phyloP scores from a whole-genome alignment of 1,140 invertebrate species.

The Melitaea cinxia region DNA sequence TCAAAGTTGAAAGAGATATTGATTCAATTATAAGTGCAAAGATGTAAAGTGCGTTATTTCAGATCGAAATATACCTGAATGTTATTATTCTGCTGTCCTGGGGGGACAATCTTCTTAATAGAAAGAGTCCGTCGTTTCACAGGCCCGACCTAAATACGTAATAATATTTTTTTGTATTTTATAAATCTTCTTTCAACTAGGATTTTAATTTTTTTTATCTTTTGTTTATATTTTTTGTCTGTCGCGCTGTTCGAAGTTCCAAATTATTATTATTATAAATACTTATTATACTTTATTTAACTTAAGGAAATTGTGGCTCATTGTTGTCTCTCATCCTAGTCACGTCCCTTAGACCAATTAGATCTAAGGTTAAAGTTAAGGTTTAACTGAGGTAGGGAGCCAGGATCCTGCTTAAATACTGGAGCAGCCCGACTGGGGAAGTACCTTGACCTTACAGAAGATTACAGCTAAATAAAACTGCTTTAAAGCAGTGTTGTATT shows the following conservation, averaged over 20 bases:
- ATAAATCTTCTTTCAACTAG: not conserved
- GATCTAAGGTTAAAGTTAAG: too few relatives aligned
- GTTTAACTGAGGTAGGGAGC: too few relatives aligned
- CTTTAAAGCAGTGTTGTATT: too few relatives aligned
- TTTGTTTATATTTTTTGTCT: not conserved
- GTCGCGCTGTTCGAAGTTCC: not conserved
- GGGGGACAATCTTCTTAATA: slow-evolving; percentile 75
- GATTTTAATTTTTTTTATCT: not conserved
- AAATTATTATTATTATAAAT: too few relatives aligned
- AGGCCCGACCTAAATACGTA: slow-evolving; percentile 59
- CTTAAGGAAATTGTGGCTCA: too few relatives aligned
- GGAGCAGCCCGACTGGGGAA: too few relatives aligned
- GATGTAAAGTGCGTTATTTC: slow-evolving; percentile 13
- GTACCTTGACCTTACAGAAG: too few relatives aligned
- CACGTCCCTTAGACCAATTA: too few relatives aligned
- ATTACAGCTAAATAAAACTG: too few relatives aligned
- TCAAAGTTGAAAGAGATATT: not conserved
- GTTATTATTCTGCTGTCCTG: slow-evolving; percentile 45
- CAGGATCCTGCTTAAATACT: too few relatives aligned
- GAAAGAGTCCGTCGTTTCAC: slow-evolving; percentile 73
- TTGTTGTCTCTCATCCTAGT: too few relatives aligned
- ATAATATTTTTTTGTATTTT: not conserved
- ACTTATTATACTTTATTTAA: too few relatives aligned
- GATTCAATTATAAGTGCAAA: slow-evolving; percentile 11
- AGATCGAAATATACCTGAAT: slow-evolving; percentile 21